Evolutionary conservation across 30 jellyfish, hydroid and myxozoan species (phyloP), one percentile per base, ranked within the genome.

Genomic region (Hydractinia symbiolongicarpus): DNA sequence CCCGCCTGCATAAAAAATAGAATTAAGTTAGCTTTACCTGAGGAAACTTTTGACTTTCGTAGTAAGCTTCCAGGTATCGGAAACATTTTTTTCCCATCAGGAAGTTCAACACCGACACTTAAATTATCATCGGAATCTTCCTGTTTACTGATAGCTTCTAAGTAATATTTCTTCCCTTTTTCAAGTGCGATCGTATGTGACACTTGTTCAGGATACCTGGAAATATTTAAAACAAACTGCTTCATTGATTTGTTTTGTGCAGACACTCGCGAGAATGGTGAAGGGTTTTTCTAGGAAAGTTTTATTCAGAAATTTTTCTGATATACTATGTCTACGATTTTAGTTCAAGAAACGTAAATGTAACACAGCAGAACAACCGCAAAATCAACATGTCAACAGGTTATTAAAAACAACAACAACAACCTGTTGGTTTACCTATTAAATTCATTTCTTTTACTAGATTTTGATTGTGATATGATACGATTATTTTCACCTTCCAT

Each of bases 171-270:
- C 57, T 73, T 83, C 4, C 90, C 96, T 66, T 86, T 79, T 68
- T 91, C 93, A 9, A 91, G 89, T 58, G 67, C 82, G 55, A 91
- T 76, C 40, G 96, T 61, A 61, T 84, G 95, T 9, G 98, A 91
- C 19, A 79, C 95, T 86, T 91, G 98, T 54, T 91, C 98, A 4
- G 98, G 93, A 60, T 53, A 91, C 52, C 98, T 91, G 77, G 15
- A 85, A 73, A 7, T 7, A 54, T 30, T 30, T 68, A 50, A 61
- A n/a, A 7, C 66, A 50, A 15, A 30, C 44, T 10, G 51, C 30
- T 68, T 21, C 1, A 16, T 68, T 68, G 69, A 58, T 17, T 11
- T 58, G 17, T 58, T 58, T 58, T 58, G 17, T 58, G 1, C 44
- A 30, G 44, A 30, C 44, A 30, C 44, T 30, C 44, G 2, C 44